Percentiles rank a stretch among this genome's conserved stretches.
phyloP scores from a whole-genome alignment of 2,888 invertebrate genomes.

The Meteorus colon region DNA sequence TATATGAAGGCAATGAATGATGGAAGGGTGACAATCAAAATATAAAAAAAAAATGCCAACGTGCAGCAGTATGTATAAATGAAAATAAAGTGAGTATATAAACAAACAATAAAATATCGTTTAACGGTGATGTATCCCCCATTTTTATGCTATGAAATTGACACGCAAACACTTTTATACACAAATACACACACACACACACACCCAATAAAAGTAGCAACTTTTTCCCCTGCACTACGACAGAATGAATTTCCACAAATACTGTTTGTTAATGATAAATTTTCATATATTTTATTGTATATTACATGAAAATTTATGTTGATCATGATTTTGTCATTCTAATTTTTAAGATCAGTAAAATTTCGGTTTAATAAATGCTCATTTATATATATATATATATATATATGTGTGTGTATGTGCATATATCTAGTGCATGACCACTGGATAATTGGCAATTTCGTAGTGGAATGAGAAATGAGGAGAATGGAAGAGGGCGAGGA shows the following conservation, averaged over 20 bases:
- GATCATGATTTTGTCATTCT: not conserved
- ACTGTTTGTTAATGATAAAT: not conserved
- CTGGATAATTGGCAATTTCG: conserved; percentile 3
- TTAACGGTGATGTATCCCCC: not conserved
- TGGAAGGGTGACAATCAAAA: not conserved
- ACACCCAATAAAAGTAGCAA: not conserved
- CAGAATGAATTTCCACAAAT: not conserved
- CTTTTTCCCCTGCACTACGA: not conserved
- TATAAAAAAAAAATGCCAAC: not conserved
- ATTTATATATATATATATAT: not conserved
- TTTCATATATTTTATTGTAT: not conserved
- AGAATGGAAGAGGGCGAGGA: not conserved
- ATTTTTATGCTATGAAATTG: not conserved
- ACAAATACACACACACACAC: too few species aligned
- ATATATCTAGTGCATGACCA: not conserved
- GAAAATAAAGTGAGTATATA: not conserved
- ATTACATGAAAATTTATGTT: not conserved
- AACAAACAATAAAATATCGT: not conserved
- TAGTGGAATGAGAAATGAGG: not conserved
- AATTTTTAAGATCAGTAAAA: not conserved
- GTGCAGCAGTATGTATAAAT: not conserved
- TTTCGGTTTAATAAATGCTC: not conserved
- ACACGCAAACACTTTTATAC: too few species aligned
- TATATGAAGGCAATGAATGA: not conserved
- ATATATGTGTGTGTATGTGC: not conserved